Conservation (phyloP, 1,140 invertebrate genomes). For the Drosophila truncata region DNA sequence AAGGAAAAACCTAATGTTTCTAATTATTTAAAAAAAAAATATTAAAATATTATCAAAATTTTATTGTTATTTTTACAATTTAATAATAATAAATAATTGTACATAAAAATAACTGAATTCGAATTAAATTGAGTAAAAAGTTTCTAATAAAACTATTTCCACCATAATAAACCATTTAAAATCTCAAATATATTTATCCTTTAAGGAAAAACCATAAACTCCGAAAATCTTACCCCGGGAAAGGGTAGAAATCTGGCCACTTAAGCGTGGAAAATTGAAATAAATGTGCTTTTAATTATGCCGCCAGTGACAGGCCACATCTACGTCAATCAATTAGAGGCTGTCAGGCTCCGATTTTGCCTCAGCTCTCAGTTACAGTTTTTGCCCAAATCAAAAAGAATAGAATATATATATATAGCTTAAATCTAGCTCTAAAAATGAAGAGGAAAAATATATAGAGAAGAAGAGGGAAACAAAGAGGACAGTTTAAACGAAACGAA, state of each 20-base stretch:
- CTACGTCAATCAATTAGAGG: slow-evolving; percentile 69
- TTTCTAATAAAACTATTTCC: background rate
- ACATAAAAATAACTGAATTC: too few species aligned
- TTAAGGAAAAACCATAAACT: background rate
- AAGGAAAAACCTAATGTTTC: too few species aligned
- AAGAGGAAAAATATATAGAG: background rate
- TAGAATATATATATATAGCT: background rate
- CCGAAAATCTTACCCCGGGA: background rate
- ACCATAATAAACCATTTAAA: background rate
- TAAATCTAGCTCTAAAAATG: slow-evolving; percentile 14
- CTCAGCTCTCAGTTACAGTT: background rate
- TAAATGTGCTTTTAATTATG: slow-evolving; percentile 79
- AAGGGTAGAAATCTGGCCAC: slow-evolving; percentile 29
- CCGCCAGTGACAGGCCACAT: slow-evolving; percentile 58
- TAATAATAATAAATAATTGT: too few species aligned
- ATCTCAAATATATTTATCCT: background rate
- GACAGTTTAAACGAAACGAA: slow-evolving; percentile 34
- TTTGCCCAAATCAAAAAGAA: background rate
- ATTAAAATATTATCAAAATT: background rate
- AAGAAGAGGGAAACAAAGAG: too few species aligned
- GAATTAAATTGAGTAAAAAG: too few species aligned
- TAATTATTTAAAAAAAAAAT: background rate
- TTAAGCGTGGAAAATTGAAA: slow-evolving; percentile 72
- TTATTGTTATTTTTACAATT: too few species aligned
- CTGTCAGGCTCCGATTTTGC: slow-evolving; percentile 16